Evolutionary conservation across 1,140 invertebrate species (phyloP), one percentile per base, ranked within the genome.

Genomic region (Calycopis cecrops): DNA sequence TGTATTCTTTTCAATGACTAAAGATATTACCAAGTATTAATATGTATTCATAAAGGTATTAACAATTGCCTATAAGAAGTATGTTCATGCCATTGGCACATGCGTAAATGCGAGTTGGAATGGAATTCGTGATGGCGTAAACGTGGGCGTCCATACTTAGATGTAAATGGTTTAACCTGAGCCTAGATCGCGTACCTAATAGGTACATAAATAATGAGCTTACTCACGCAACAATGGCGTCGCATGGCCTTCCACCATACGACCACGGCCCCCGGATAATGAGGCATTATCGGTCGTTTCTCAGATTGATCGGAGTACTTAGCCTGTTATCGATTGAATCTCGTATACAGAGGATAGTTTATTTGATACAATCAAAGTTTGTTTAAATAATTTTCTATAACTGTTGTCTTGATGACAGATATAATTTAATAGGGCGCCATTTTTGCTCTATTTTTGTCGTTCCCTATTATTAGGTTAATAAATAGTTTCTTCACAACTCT

Each of bases 161-260:
- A 63, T 59, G 57, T 59, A 57, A 59, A 59, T 55, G 62, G 55
- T 65, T 54, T 44, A 57, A 61, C 52, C 49, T 62, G 50, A 60
- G 52, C 54, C 52, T 60, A 63, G 59, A 63, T 63, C 60, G 60
- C 42, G 57, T 57, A 59, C 52, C 59, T 61, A 61, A 64, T 61
- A 59, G 40, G 62, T 57, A 61, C 59, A 64, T 62, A 68, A 68
- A 65, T 67, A 64, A 64, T 62, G 57, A 59, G 52, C 55, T 68
- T 64, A 64, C 60, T 55, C 56, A 59, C 56, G 55, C 58, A 57
- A 60, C 62, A 64, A 64, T 62, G 55, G 55, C 57, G 12, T 14
- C 14, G 11, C 10, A 42, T 40, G 55, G 35, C n/a, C 16, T 18
- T 18, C n/a, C 17, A 14, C 34, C 7, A 44, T 44, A 54, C 53